These are phyloP conservation scores for Athalia cordata DNA, from an alignment of 2,888 invertebrate genomes.

Conservation along the genomic window DNA sequence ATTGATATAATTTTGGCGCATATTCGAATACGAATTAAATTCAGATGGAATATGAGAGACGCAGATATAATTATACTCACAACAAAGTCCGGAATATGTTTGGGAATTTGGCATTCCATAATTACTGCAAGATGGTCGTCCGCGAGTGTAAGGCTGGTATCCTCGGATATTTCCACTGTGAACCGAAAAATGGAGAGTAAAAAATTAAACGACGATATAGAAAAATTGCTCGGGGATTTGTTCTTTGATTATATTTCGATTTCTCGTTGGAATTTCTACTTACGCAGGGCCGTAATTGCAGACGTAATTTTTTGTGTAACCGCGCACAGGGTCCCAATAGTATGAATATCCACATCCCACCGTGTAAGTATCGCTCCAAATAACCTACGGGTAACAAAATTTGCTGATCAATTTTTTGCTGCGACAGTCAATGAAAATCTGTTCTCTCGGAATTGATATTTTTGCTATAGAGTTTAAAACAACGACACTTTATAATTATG, in stretches of 20 bases:
- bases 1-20: not conserved
- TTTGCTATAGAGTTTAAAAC: no score
- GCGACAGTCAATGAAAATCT: no score
- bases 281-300: slow-evolving; percentile 90
- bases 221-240: no score
- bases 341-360: slow-evolving; percentile 92
- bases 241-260: no score
- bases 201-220: no score
- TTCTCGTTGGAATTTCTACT: slow-evolving; percentile 56
- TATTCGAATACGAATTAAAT: not conserved
- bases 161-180: slow-evolving; percentile 86
- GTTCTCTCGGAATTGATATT: no score
- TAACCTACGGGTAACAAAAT: slow-evolving; percentile 78
- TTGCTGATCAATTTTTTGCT: no score
- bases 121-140: slow-evolving; percentile 82
- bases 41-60: not conserved
- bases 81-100: slow-evolving; percentile 86
- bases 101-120: slow-evolving; percentile 83
- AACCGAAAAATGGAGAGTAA: slow-evolving; percentile 16
- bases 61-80: slow-evolving; percentile 75
- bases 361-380: slow-evolving; percentile 90
- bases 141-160: slow-evolving; percentile 84
- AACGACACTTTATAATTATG: no score
- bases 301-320: slow-evolving; percentile 88
- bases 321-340: slow-evolving; percentile 83